These are phyloP conservation scores for Chaetodon trifasciatus DNA, from an alignment of 2,797 vertebrate genomes.

Conservation along the genomic window DNA sequence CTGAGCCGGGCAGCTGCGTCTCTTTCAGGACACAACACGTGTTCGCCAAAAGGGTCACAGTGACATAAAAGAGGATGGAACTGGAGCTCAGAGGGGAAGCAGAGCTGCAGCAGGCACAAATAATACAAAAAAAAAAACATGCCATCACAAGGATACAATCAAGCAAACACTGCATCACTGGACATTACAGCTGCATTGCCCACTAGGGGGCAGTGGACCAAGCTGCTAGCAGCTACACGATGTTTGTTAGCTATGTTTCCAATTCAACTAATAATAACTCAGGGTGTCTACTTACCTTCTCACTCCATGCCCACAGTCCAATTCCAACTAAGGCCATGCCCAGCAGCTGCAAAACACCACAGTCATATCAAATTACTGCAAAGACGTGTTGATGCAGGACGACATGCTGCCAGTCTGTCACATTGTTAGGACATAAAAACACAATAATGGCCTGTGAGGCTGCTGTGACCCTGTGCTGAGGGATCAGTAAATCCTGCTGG, in stretches of 20 bases:
- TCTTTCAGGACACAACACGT: neutral
- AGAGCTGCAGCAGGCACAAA: neutral
- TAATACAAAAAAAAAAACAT: neutral
- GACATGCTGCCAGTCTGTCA: neutral
- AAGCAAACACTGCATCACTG: too few species aligned
- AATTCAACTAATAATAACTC: neutral
- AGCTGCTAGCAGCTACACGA: neutral
- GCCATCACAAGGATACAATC: too few species aligned
- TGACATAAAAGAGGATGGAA: neutral
- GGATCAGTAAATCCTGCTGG: neutral
- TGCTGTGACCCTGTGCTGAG: neutral
- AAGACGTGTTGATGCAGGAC: neutral
- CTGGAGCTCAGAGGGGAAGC: neutral
- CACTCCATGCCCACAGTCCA: slow-evolving; percentile 98
- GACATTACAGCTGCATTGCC: neutral
- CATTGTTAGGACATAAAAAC: neutral
- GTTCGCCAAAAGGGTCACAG: neutral
- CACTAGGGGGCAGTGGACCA: neutral
- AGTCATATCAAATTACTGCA: slow-evolving; percentile 13
- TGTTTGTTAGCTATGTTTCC: neutral
- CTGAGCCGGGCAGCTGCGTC: neutral
- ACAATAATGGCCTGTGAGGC: neutral
- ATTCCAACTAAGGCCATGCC: slow-evolving; percentile 97
- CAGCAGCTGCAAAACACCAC: slow-evolving; percentile 89
- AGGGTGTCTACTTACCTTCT: slow-evolving; percentile 89